Percentiles rank a stretch among this genome's conserved stretches.
Evolutionary conservation across 2,113 vertebrate genomes (phyloP).

Genomic region (Silurus meridionalis): DNA sequence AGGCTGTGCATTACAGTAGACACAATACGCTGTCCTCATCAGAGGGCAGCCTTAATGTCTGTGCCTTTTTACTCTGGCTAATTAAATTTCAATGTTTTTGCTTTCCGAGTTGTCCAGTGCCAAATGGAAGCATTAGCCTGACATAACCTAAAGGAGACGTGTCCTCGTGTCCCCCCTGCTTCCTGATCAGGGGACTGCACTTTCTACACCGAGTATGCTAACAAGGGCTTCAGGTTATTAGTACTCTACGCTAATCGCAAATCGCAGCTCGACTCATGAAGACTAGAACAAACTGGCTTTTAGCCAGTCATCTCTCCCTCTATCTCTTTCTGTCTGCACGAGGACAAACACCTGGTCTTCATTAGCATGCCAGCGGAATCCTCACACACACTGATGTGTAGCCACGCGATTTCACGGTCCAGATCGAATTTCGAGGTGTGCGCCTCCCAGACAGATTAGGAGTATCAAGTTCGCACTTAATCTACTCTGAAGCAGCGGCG

Average conservation of each 20-base stretch:
- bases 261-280: background rate
- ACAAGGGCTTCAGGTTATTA: background rate
- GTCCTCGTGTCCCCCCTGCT: background rate
- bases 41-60: background rate
- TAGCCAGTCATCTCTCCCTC: conserved; percentile 12
- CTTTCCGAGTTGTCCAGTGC: background rate
- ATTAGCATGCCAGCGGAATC: conserved; percentile 72
- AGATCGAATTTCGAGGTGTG: conserved; percentile 74
- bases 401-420: conserved; percentile 76
- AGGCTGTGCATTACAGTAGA: background rate
- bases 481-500: conserved; percentile 53
- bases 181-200: background rate
- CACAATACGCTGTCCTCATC: background rate
- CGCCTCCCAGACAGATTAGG: conserved; percentile 68
- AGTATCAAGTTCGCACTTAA: conserved; percentile 65
- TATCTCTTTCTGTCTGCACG: conserved; percentile 27
- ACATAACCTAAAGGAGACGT: background rate
- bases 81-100: background rate
- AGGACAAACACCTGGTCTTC: conserved; percentile 46
- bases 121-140: background rate
- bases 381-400: conserved; percentile 74
- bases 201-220: background rate
- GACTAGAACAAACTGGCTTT: background rate
- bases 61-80: background rate
- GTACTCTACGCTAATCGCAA: background rate